These are phyloP conservation scores for Andrena dorsata DNA, from an alignment of 2,888 invertebrate species.

Conservation along the genomic window DNA sequence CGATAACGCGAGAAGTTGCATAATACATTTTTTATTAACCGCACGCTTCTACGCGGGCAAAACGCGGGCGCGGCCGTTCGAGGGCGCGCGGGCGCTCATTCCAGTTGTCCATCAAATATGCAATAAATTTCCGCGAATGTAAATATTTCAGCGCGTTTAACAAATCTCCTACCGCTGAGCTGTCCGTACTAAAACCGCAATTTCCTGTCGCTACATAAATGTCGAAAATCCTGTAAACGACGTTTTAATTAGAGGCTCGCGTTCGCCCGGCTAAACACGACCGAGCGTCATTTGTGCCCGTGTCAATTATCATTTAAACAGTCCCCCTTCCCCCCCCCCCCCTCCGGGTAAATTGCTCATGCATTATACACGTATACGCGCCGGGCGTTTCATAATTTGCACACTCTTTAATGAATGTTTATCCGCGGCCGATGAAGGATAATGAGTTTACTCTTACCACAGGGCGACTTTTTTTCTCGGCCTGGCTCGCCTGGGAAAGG, in stretches of 20 bases:
- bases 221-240: conserved; percentile 72
- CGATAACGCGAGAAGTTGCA: conserved; percentile 62
- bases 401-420: conserved; percentile 67
- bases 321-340: conserved; percentile 23
- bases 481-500: too few species aligned
- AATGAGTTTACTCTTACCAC: conserved; percentile 60
- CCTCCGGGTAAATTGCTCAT: conserved; percentile 55
- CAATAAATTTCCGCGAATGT: conserved; percentile 66
- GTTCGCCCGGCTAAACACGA: conserved; percentile 64
- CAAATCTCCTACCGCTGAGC: conserved; percentile 60
- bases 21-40: conserved; percentile 64
- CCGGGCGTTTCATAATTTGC: conserved; percentile 53
- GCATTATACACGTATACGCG: conserved; percentile 39
- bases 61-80: conserved; percentile 8
- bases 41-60: conserved; percentile 26
- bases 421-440: conserved; percentile 43
- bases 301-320: conserved; percentile 75
- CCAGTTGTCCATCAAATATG: conserved; percentile 54
- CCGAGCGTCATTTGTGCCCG: conserved; percentile 59
- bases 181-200: conserved; percentile 63
- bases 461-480: conserved; percentile 19
- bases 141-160: conserved; percentile 69
- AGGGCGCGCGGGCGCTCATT: background rate
- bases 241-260: conserved; percentile 73
- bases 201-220: conserved; percentile 71